Conservation (phyloP, 2,797 vertebrate species). For the Anolis apletophallus region DNA sequence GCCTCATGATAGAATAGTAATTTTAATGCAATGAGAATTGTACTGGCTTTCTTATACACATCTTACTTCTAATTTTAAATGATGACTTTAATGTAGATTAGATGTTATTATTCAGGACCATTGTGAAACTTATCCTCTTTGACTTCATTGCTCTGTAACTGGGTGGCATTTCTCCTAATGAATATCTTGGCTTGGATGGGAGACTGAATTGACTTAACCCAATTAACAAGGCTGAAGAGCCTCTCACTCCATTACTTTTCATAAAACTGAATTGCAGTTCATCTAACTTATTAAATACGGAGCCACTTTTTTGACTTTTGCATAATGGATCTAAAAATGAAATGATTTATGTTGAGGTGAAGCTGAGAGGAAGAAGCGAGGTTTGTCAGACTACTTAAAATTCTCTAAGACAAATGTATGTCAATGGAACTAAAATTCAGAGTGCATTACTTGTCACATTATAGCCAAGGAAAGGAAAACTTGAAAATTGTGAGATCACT, state of each 20-base stretch:
- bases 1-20: conserved; percentile 7
- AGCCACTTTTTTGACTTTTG: conserved; percentile 26
- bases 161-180: conserved; percentile 58
- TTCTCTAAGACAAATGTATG: conserved; percentile 47
- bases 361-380: conserved; percentile 38
- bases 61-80: conserved; percentile 46
- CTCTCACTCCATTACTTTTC: conserved; percentile 57
- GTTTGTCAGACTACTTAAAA: conserved; percentile 54
- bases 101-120: conserved; percentile 54
- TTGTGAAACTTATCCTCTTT: conserved; percentile 45
- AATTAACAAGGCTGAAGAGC: conserved; percentile 64
- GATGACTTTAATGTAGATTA: conserved; percentile 61
- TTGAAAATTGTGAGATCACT: background rate
- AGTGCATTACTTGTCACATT: conserved; percentile 39
- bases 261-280: conserved; percentile 55
- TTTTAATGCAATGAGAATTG: conserved; percentile 17
- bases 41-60: background rate
- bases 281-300: conserved; percentile 62
- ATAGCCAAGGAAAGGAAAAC: conserved; percentile 34
- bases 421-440: conserved; percentile 50
- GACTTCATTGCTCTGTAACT: conserved; percentile 39
- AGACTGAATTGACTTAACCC: conserved; percentile 64
- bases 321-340: conserved; percentile 60
- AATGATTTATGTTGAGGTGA: conserved; percentile 60
- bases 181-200: conserved; percentile 53